Percentiles rank a stretch among this genome's conserved stretches.
These are phyloP conservation scores for Ammodramus savannarum DNA, from an alignment of 2,113 vertebrate species.

Conservation along the genomic window DNA sequence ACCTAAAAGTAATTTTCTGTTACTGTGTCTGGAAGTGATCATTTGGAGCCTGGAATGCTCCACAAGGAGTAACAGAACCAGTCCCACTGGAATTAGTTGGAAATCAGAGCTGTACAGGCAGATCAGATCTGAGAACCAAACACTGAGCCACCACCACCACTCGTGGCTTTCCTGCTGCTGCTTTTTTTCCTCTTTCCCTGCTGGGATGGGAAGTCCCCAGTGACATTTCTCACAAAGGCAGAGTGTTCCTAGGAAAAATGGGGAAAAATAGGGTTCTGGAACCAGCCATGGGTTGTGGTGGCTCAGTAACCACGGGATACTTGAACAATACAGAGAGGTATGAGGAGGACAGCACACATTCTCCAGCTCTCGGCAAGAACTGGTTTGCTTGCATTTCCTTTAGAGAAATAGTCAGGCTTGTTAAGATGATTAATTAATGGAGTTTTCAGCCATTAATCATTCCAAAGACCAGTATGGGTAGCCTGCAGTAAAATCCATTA, in stretches of 20 bases:
- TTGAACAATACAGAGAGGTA: not conserved
- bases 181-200: not conserved
- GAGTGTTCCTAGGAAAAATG: not conserved
- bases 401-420: not conserved
- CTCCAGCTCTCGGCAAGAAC: not conserved
- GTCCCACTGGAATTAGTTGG: not conserved
- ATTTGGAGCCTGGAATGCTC: not conserved
- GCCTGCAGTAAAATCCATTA: conserved; percentile 10
- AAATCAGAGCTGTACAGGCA: not conserved
- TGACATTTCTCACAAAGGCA: not conserved
- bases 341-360: not conserved
- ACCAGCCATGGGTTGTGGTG: not conserved
- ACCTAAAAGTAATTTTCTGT: not conserved
- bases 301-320: not conserved
- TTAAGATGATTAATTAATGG: conserved; percentile 35
- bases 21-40: not conserved
- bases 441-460: conserved; percentile 29
- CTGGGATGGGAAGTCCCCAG: not conserved
- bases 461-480: not conserved
- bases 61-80: not conserved
- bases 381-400: not conserved
- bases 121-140: not conserved
- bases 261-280: not conserved
- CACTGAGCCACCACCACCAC: not conserved
- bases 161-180: not conserved